These are phyloP conservation scores for Stenichneumon culpator DNA, from an alignment of 2,888 invertebrate genomes.

Conservation along the genomic window DNA sequence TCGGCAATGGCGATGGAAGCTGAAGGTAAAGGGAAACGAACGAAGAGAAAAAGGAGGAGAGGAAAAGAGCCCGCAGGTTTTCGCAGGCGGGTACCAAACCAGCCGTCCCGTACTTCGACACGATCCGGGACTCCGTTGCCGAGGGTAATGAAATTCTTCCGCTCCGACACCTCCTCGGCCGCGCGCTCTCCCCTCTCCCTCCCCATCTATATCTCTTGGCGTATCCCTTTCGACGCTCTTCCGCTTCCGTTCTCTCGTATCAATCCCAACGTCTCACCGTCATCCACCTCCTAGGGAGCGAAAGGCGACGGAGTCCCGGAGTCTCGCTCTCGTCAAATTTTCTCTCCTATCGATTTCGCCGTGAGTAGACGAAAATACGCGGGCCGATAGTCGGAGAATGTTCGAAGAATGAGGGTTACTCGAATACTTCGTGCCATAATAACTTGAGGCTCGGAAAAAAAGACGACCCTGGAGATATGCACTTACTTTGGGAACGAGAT, in stretches of 20 bases:
- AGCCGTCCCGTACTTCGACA: constrained; percentile 69
- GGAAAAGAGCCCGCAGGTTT: constrained; percentile 74
- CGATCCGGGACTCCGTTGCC: constrained; percentile 76
- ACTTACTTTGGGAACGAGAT: neutral
- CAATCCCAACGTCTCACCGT: constrained; percentile 53
- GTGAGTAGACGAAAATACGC: constrained; percentile 58
- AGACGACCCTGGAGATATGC: neutral
- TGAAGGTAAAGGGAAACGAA: constrained; percentile 62
- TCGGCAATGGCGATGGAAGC: constrained; percentile 43
- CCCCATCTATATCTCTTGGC: constrained; percentile 44
- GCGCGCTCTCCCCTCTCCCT: constrained; percentile 52
- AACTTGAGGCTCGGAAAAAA: constrained; percentile 19
- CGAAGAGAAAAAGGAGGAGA: constrained; percentile 63
- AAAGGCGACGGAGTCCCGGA: constrained; percentile 26
- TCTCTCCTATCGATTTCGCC: constrained; percentile 65
- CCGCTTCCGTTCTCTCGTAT: constrained; percentile 61
- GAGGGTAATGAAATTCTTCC: constrained; percentile 81
- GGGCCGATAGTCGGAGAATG: constrained; percentile 3
- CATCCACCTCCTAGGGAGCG: constrained; percentile 4
- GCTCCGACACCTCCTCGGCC: constrained; percentile 64
- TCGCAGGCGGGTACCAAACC: constrained; percentile 73
- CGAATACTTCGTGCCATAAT: constrained; percentile 1
- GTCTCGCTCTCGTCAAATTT: constrained; percentile 63
- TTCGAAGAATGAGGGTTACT: constrained; percentile 11
- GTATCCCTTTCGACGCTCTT: constrained; percentile 55